Conservation (phyloP, 2,797 vertebrate species). For the Microctenopoma lineatum region DNA sequence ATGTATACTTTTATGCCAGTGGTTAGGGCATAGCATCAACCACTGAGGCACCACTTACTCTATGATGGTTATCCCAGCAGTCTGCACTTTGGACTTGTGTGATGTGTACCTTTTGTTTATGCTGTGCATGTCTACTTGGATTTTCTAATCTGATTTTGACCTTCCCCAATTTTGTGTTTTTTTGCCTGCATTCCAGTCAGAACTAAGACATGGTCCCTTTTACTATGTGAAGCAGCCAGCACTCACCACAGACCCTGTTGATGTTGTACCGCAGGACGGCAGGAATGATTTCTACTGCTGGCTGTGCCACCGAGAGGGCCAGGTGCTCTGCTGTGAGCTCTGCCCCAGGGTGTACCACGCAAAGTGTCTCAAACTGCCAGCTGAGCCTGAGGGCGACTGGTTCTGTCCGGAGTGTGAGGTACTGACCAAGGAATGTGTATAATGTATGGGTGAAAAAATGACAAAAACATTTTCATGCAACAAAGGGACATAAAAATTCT, state of each 20-base stretch:
- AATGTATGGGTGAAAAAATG: constrained; percentile 19
- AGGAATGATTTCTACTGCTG: constrained; percentile 99
- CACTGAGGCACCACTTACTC: not conserved
- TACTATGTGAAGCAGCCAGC: constrained; percentile 97
- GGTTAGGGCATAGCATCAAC: not conserved
- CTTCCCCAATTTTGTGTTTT: constrained; percentile 87
- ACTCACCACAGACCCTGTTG: constrained; percentile 97
- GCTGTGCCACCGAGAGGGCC: constrained; percentile 98
- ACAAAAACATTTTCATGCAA: constrained; percentile 6
- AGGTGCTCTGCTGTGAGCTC: constrained; percentile 99
- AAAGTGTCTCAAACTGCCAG: constrained; percentile 99
- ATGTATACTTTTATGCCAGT: not conserved
- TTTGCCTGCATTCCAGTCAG: constrained; percentile 99
- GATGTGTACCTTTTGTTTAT: constrained; percentile 30
- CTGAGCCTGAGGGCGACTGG: constrained; percentile 96
- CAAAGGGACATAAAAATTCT: constrained; percentile 16
- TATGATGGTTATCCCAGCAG: not conserved
- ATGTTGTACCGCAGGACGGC: constrained; percentile 99
- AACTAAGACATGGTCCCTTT: constrained; percentile 99
- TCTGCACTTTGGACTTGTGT: constrained; percentile 31
- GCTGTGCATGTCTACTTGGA: constrained; percentile 66
- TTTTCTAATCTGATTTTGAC: constrained; percentile 87
- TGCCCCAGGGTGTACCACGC: constrained; percentile 99
- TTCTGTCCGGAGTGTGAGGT: constrained; percentile 93
- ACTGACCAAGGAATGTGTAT: constrained; percentile 72